A percentile compares a stretch with the other conserved stretches of the same genome.
Conservation (phyloP, 23 tunicate genomes). For the Oikopleura vanhoeffeni region DNA sequence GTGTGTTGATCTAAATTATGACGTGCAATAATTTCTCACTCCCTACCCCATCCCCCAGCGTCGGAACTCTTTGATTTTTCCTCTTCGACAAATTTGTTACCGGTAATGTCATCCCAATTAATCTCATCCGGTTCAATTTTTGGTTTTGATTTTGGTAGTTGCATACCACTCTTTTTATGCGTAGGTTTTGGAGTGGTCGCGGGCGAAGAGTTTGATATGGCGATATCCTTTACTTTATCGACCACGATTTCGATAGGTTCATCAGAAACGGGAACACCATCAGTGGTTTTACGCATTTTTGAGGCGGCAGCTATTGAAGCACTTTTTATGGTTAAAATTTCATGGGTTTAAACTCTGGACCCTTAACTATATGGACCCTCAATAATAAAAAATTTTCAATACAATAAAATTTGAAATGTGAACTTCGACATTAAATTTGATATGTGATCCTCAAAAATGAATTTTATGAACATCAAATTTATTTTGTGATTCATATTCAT, state of each 20-base stretch:
- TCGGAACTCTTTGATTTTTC: not conserved
- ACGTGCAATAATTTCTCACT: not conserved
- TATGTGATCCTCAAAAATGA: no score
- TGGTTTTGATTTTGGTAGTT: not conserved
- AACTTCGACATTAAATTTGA: no score
- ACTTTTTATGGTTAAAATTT: not conserved
- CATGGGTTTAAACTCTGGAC: no score
- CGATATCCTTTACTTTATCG: no score
- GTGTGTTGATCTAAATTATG: not conserved
- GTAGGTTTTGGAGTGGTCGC: not conserved
- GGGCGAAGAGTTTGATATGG: not conserved
- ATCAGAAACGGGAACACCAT: not conserved
- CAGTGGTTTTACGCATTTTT: not conserved
- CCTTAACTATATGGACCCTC: no score
- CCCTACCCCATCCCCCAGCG: constrained; percentile 12
- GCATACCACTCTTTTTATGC: not conserved
- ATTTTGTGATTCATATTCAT: no score
- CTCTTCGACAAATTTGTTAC: not conserved
- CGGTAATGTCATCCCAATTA: not conserved
- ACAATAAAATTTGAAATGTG: no score
- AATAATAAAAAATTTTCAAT: no score
- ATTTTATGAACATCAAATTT: no score
- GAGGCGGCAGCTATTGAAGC: constrained; percentile 4
- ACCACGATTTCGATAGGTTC: not conserved
- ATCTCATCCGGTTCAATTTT: not conserved